Conservation (phyloP, 2,888 invertebrate genomes). For the Parthenolecanium corni region DNA sequence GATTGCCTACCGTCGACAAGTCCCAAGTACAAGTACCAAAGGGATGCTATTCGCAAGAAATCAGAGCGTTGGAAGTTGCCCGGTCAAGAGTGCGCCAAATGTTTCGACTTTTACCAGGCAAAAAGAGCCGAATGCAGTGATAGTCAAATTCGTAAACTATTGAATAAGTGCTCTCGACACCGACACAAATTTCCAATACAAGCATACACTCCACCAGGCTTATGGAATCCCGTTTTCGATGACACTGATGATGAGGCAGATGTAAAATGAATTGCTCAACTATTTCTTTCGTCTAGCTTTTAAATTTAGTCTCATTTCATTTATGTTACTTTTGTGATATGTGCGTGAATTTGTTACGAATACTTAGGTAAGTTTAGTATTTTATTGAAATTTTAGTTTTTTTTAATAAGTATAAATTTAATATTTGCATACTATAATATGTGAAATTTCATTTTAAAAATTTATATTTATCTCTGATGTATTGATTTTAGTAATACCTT, state of each 20-base stretch:
- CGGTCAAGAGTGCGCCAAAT: conserved; percentile 40
- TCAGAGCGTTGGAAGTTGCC: conserved; percentile 38
- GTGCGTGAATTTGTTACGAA: no score
- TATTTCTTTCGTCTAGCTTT: no score
- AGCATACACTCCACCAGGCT: conserved; percentile 38
- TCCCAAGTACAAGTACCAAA: conserved; percentile 36
- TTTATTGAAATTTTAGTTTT: no score
- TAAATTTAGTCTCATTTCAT: no score
- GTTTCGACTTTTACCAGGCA: conserved; percentile 38
- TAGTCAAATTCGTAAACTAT: conserved; percentile 38
- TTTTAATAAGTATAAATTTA: no score
- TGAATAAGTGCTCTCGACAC: conserved; percentile 44
- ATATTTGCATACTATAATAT: no score
- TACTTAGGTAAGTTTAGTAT: no score
- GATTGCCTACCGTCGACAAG: conserved; percentile 26
- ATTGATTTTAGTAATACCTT: no score
- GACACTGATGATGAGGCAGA: conserved; percentile 33
- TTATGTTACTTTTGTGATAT: no score
- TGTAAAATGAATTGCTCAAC: not conserved
- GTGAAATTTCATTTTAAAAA: no score
- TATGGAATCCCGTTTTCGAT: conserved; percentile 39
- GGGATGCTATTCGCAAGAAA: conserved; percentile 37
- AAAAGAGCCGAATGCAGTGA: conserved; percentile 37
- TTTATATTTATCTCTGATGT: no score
- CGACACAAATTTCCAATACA: conserved; percentile 39